A percentile compares a stretch with the other conserved stretches of the same genome.
These are phyloP conservation scores for Stictocephala bisonia DNA, from an alignment of 2,888 invertebrate genomes.

Conservation along the genomic window DNA sequence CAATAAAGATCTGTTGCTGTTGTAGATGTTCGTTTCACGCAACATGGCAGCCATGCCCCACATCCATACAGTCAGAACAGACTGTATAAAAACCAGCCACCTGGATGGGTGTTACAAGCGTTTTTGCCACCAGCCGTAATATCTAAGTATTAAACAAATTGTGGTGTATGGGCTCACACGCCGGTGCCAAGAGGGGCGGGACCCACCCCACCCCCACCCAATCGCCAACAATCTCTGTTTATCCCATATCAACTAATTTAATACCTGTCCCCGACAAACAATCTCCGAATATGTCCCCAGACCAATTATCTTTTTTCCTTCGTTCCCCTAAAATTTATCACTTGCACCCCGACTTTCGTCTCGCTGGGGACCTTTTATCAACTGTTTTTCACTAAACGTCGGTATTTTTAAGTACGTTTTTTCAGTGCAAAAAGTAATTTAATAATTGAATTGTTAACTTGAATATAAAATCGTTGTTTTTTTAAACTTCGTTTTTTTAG, in stretches of 20 bases:
- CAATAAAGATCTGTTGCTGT: no score
- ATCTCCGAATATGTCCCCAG: conserved; percentile 33
- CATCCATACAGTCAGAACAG: no score
- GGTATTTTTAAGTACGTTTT: no score
- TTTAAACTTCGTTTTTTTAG: no score
- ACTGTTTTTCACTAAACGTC: background rate
- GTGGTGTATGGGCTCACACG: background rate
- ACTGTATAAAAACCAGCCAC: no score
- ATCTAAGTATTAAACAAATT: conserved; percentile 35
- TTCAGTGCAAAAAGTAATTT: no score
- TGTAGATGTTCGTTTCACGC: no score
- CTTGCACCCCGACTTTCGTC: conserved; percentile 21
- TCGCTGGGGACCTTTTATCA: conserved; percentile 13
- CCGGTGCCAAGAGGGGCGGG: conserved; percentile 25
- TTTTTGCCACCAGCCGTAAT: conserved; percentile 19
- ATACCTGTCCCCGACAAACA: conserved; percentile 40
- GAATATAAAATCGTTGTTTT: no score
- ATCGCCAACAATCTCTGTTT: conserved; percentile 23
- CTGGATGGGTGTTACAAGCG: no score
- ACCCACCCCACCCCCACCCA: background rate
- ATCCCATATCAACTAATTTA: conserved; percentile 40
- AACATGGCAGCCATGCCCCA: no score
- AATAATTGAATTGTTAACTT: no score
- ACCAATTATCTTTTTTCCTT: conserved; percentile 41
- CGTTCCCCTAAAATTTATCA: conserved; percentile 30